These are phyloP conservation scores for Platycercus adscitus DNA, from an alignment of 2,113 vertebrate species.

Conservation along the genomic window DNA sequence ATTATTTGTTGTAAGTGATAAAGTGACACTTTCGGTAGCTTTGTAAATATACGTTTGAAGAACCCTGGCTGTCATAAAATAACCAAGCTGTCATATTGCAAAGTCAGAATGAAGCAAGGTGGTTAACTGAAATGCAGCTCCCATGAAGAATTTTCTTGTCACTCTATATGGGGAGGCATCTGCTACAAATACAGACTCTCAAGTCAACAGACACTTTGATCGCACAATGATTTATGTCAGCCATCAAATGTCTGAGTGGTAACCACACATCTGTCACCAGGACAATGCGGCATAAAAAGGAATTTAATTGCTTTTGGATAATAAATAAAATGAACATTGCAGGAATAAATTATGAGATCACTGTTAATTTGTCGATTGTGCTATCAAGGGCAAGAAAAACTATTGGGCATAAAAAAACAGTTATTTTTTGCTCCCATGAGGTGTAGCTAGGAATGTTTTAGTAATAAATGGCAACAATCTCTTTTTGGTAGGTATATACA, in stretches of 20 bases:
- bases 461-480: slow-evolving; percentile 72
- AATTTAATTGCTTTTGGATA: slow-evolving; percentile 80
- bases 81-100: slow-evolving; percentile 65
- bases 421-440: slow-evolving; percentile 61
- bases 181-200: slow-evolving; percentile 75
- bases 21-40: slow-evolving; percentile 42
- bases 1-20: slow-evolving; percentile 47
- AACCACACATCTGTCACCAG: slow-evolving; percentile 78
- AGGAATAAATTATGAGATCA: slow-evolving; percentile 73
- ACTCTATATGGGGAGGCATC: slow-evolving; percentile 77
- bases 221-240: slow-evolving; percentile 82
- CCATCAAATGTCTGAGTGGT: slow-evolving; percentile 76
- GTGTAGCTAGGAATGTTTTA: slow-evolving; percentile 37
- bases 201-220: slow-evolving; percentile 81
- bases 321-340: slow-evolving; percentile 76
- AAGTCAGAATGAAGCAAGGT: slow-evolving; percentile 48
- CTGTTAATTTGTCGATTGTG: slow-evolving; percentile 67
- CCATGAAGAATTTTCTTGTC: slow-evolving; percentile 80
- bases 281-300: slow-evolving; percentile 76
- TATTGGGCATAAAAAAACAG: slow-evolving; percentile 14
- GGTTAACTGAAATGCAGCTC: slow-evolving; percentile 67
- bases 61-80: slow-evolving; percentile 66
- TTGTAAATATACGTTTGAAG: slow-evolving; percentile 64
- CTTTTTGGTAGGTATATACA: slow-evolving; percentile 43
- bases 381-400: slow-evolving; percentile 75